Conservation (phyloP, 2,797 vertebrate genomes). For the Cheirogaleus major region DNA sequence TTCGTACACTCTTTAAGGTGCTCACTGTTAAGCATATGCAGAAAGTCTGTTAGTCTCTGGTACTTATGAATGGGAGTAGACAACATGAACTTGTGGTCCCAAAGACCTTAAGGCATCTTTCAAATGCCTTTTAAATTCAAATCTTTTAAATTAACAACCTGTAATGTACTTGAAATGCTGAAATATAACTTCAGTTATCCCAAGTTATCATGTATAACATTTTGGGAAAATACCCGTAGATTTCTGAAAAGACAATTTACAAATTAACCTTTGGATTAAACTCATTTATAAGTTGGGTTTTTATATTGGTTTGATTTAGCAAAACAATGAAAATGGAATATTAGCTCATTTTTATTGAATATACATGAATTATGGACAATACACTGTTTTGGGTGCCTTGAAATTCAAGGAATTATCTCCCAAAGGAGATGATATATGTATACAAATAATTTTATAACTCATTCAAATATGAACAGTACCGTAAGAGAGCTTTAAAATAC, state of each 20-base stretch:
- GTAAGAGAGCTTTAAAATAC: not conserved
- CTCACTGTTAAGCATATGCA: not conserved
- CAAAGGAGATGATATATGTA: not conserved
- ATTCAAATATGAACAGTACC: not conserved
- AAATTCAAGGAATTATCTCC: not conserved
- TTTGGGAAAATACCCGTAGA: not conserved
- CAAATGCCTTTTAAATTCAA: not conserved
- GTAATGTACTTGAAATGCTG: not conserved
- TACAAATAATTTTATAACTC: not conserved
- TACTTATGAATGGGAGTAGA: not conserved
- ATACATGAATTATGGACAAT: not conserved
- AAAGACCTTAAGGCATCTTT: not conserved
- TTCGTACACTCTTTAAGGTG: not conserved
- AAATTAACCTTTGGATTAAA: constrained; percentile 7
- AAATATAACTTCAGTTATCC: not conserved
- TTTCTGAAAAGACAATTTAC: not conserved
- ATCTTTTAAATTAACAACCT: not conserved
- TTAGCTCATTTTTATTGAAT: not conserved
- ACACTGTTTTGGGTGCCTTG: not conserved
- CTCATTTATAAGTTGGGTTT: not conserved
- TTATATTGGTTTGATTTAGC: not conserved
- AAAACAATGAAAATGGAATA: not conserved
- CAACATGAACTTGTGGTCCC: not conserved
- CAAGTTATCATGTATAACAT: not conserved
- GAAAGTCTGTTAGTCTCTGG: not conserved